Evolutionary conservation across 30 jellyfish, hydroid and myxozoan genomes (phyloP).

Genomic region (Aurelia sp.): DNA sequence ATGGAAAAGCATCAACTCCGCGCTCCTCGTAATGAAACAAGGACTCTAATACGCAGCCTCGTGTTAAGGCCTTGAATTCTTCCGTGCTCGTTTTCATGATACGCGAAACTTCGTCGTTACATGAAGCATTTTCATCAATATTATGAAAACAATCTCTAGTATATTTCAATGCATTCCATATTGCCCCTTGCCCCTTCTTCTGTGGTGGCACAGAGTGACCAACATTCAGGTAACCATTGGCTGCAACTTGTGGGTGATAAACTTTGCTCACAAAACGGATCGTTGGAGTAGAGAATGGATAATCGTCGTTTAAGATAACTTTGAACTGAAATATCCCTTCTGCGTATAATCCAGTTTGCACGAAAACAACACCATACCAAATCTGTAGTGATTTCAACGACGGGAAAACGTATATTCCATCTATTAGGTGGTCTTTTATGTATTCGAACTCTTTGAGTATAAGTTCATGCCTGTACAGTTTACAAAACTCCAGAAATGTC

Average conservation of each 20-base stretch:
- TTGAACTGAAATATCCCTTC: conserved; percentile 92
- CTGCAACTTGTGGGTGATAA: conserved; percentile 77
- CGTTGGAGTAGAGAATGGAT: conserved; percentile 79
- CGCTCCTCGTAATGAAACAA: conserved; percentile 76
- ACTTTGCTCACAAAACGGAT: conserved; percentile 75
- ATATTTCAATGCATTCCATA: conserved; percentile 73
- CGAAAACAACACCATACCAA: conserved; percentile 93
- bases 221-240: conserved; percentile 73
- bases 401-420: conserved; percentile 92
- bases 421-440: conserved; percentile 50
- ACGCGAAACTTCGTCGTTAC: conserved; percentile 47
- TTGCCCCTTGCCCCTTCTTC: conserved; percentile 25
- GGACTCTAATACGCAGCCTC: conserved; percentile 88
- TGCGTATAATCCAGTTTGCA: conserved; percentile 84
- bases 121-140: conserved; percentile 7
- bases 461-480: conserved; percentile 60
- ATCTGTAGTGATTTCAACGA: conserved; percentile 84
- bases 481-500: conserved; percentile 62
- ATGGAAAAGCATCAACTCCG: not conserved
- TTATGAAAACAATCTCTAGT: conserved; percentile 66
- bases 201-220: not conserved
- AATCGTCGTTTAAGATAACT: conserved; percentile 75
- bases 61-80: conserved; percentile 69
- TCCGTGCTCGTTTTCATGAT: conserved; percentile 28
- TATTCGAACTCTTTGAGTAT: conserved; percentile 69